Evolutionary conservation across 2,888 invertebrate genomes (phyloP).

Genomic region (Limnephilus rhombicus): DNA sequence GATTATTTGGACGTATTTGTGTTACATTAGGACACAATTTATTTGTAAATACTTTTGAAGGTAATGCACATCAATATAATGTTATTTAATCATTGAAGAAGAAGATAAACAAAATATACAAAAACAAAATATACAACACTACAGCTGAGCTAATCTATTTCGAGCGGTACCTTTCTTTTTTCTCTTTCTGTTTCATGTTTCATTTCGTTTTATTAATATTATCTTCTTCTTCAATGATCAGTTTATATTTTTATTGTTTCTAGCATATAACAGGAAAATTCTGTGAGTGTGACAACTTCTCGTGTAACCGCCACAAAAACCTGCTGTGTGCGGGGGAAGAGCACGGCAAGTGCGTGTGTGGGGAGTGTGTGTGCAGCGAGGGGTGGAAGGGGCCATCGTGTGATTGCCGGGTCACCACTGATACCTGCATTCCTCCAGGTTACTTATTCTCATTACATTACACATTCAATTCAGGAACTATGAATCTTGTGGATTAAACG

Average conservation of each 20-base stretch:
- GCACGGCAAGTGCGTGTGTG: slow-evolving; percentile 94
- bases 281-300: slow-evolving; percentile 98
- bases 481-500: background rate
- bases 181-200: too few species aligned
- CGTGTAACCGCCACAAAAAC: slow-evolving; percentile 92
- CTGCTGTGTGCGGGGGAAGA: slow-evolving; percentile 87
- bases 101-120: too few species aligned
- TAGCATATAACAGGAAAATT: slow-evolving; percentile 86
- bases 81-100: too few species aligned
- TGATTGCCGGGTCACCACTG: slow-evolving; percentile 87
- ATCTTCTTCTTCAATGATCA: background rate
- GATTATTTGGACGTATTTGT: background rate
- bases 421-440: slow-evolving; percentile 86
- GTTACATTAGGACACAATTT: background rate
- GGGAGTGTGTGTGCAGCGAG: slow-evolving; percentile 87
- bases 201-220: too few species aligned
- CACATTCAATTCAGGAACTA: background rate
- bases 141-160: too few species aligned
- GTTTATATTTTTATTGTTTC: background rate
- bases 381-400: slow-evolving; percentile 92
- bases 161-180: too few species aligned
- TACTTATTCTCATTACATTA: background rate
- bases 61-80: too few species aligned
- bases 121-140: too few species aligned
- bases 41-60: too few species aligned